Conservation (phyloP, 2,888 invertebrate species). For the Unio delphinus region DNA sequence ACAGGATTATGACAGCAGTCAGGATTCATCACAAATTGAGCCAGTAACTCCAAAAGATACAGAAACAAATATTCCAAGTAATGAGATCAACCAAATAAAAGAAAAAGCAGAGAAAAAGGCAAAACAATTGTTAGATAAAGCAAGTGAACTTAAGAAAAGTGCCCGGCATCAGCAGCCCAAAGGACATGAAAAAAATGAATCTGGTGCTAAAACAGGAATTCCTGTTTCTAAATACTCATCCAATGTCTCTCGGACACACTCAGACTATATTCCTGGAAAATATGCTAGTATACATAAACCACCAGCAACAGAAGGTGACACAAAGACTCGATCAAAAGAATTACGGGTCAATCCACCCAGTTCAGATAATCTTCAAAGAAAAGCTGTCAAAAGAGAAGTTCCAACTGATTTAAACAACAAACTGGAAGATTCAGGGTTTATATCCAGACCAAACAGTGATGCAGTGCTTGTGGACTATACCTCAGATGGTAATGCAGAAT, state of each 20-base stretch:
- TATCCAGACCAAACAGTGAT: conserved; percentile 57
- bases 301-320: conserved; percentile 29
- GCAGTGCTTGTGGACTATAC: conserved; percentile 41
- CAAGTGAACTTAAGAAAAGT: conserved; percentile 27
- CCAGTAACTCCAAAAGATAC: conserved; percentile 32
- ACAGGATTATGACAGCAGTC: conserved; percentile 58
- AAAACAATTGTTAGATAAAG: conserved; percentile 19
- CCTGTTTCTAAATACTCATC: conserved; percentile 36
- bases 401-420: conserved; percentile 28
- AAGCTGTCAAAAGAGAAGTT: conserved; percentile 19
- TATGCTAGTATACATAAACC: conserved; percentile 38
- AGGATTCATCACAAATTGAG: conserved; percentile 46
- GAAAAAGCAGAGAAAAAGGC: conserved; percentile 36
- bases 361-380: conserved; percentile 20
- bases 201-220: conserved; percentile 41
- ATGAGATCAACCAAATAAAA: conserved; percentile 38
- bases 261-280: conserved; percentile 46
- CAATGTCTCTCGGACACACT: conserved; percentile 44
- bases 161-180: conserved; percentile 17
- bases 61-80: conserved; percentile 28
- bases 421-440: conserved; percentile 51
- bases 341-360: conserved; percentile 25
- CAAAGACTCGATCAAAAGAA: conserved; percentile 24
- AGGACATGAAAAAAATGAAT: conserved; percentile 24
- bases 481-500: too few relatives aligned